phyloP scores from a whole-genome alignment of 1,140 invertebrate genomes.

The Mya arenaria region DNA sequence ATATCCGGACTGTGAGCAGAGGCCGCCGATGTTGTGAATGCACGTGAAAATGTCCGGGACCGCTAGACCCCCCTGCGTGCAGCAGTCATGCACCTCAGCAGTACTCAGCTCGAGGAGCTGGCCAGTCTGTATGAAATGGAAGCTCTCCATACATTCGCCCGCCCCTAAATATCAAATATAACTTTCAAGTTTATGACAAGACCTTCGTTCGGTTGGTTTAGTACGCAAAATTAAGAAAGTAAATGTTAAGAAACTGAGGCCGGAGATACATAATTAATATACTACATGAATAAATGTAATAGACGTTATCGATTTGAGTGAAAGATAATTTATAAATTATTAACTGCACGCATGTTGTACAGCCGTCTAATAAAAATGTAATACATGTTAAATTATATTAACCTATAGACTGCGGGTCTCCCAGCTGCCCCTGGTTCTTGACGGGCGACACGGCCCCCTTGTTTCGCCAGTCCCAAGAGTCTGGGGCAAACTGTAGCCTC shows the following conservation, averaged over 20 bases:
- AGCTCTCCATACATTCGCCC: constrained; percentile 59
- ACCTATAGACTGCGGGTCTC: constrained; percentile 20
- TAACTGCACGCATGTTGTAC: background rate
- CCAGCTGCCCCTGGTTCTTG: constrained; percentile 59
- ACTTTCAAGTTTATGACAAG: background rate
- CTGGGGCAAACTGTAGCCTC: too few species aligned
- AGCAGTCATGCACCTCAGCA: constrained; percentile 59
- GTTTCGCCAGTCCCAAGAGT: constrained; percentile 60
- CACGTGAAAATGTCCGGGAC: constrained; percentile 14
- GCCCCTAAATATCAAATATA: background rate
- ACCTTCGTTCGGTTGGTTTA: background rate
- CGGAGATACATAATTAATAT: background rate
- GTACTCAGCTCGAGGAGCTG: constrained; percentile 43
- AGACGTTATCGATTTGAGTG: background rate
- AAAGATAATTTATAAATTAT: background rate
- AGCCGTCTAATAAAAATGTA: background rate
- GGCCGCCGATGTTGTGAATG: constrained; percentile 40
- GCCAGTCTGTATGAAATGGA: constrained; percentile 43
- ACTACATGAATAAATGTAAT: background rate
- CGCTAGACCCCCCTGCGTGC: background rate
- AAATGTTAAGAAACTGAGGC: background rate
- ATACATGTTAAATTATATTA: background rate
- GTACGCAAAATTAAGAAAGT: background rate
- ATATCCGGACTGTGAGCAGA: constrained; percentile 22
- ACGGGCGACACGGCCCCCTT: constrained; percentile 59